Conservation (phyloP, 2,888 invertebrate species). For the Corythucha ciliata region DNA sequence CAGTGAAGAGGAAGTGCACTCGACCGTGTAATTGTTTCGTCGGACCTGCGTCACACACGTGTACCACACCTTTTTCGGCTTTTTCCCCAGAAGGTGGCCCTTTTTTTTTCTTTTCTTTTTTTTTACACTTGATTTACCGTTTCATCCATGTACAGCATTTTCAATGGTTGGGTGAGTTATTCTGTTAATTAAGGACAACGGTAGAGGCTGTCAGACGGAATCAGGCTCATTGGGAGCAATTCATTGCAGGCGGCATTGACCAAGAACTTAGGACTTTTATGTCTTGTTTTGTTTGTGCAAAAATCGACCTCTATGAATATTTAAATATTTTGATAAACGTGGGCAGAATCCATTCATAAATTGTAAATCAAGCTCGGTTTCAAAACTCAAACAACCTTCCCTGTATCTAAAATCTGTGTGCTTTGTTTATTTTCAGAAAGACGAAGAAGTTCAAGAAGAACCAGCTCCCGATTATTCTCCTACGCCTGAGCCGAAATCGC, state of each 20-base stretch:
- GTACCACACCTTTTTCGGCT: no score
- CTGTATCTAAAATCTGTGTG: not conserved
- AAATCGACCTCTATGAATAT: not conserved
- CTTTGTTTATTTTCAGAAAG: slow-evolving; percentile 16
- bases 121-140: no score
- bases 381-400: not conserved
- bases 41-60: no score
- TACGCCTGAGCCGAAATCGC: slow-evolving; percentile 47
- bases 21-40: no score
- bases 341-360: no score
- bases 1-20: no score
- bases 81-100: no score
- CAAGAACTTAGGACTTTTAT: not conserved
- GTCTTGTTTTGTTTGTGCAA: not conserved
- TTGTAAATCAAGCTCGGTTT: not conserved
- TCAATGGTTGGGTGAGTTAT: slow-evolving; percentile 23
- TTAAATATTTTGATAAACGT: no score
- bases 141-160: slow-evolving; percentile 23
- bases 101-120: no score
- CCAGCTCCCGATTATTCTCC: slow-evolving; percentile 44
- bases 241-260: not conserved
- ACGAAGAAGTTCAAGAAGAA: slow-evolving; percentile 30
- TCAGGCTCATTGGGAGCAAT: no score
- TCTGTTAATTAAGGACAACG: not conserved
- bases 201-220: no score